phyloP scores from a whole-genome alignment of 1,140 invertebrate species.

The Calliphora vicina region DNA sequence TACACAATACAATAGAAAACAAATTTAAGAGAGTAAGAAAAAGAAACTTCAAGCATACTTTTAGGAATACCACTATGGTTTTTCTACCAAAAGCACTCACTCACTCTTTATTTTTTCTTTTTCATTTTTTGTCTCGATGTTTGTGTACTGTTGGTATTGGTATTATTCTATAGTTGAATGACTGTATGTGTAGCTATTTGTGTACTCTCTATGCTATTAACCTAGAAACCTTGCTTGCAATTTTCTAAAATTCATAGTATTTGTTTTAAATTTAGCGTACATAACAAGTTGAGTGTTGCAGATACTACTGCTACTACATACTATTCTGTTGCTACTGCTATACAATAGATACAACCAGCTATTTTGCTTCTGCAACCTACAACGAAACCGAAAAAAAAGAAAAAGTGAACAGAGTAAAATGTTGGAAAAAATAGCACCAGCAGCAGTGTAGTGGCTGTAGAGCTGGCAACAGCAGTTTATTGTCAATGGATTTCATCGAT shows the following conservation, averaged over 20 bases:
- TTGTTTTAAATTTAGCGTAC: slow-evolving; percentile 31
- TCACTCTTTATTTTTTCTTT: too few species aligned
- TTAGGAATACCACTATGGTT: slow-evolving; percentile 10
- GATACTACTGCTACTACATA: neutral
- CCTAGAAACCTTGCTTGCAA: slow-evolving; percentile 27
- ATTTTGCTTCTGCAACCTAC: neutral
- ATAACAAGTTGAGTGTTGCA: neutral
- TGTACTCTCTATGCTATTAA: slow-evolving; percentile 11
- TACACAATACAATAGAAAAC: neutral
- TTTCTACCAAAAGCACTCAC: neutral
- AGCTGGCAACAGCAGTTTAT: neutral
- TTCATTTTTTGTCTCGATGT: neutral
- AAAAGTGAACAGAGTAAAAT: neutral
- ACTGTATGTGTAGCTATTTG: neutral
- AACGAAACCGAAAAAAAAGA: neutral
- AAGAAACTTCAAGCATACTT: slow-evolving; percentile 18
- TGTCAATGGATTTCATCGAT: slow-evolving; percentile 16
- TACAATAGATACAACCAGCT: neutral
- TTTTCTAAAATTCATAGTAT: slow-evolving; percentile 6
- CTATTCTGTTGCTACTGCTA: neutral
- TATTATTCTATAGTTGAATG: neutral
- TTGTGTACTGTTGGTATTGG: neutral
- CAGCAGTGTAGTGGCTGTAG: neutral
- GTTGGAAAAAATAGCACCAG: neutral
- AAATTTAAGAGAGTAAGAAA: neutral